Percentiles rank a stretch among this genome's conserved stretches.
Conservation (phyloP, 35 echinoderm and acorn worm species). For the Lytechinus variegatus region DNA sequence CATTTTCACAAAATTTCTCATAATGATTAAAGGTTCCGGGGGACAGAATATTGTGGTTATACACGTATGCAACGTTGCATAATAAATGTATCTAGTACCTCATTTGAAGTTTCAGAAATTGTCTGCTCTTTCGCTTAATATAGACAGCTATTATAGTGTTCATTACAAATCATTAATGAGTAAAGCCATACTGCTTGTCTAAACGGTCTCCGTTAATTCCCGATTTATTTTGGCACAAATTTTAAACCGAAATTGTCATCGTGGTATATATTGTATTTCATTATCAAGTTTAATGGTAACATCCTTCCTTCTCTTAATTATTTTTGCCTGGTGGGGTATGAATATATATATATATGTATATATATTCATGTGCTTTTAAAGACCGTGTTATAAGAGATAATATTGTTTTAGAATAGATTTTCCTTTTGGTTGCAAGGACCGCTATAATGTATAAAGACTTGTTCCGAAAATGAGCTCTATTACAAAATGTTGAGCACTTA, state of each 20-base stretch:
- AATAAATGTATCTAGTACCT: neutral
- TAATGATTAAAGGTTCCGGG: slow-evolving; percentile 24
- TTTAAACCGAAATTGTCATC: neutral
- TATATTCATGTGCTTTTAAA: too few relatives aligned
- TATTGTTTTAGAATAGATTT: too few relatives aligned
- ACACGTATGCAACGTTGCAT: neutral
- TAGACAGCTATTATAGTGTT: neutral
- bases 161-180: neutral
- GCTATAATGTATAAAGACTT: too few relatives aligned
- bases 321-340: too few relatives aligned
- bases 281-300: neutral
- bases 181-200: neutral
- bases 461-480: too few relatives aligned
- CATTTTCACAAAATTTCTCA: slow-evolving; percentile 18
- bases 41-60: neutral
- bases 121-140: neutral
- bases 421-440: too few relatives aligned
- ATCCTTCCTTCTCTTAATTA: neutral
- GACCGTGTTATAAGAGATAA: too few relatives aligned
- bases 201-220: neutral
- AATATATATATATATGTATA: too few relatives aligned
- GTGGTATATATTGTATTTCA: neutral
- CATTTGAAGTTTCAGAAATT: neutral
- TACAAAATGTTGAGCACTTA: too few relatives aligned
- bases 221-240: neutral